A percentile compares a stretch with the other conserved stretches of the same genome.
These are phyloP conservation scores for Ibycter americanus DNA, from an alignment of 2,797 vertebrate genomes.

Conservation along the genomic window DNA sequence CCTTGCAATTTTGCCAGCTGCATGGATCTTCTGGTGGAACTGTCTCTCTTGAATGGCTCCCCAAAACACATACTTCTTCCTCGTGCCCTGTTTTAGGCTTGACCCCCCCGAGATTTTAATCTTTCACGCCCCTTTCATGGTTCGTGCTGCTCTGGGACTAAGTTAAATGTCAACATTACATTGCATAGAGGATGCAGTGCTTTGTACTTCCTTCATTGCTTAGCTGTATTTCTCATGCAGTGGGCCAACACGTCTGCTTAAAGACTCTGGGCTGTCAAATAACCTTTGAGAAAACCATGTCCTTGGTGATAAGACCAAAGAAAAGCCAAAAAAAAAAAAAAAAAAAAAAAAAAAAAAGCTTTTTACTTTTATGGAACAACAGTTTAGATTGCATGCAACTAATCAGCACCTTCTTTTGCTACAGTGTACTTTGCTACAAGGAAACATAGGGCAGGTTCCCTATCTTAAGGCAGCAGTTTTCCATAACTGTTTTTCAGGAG, in stretches of 20 bases:
- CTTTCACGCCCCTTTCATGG: background rate
- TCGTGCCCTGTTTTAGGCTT: background rate
- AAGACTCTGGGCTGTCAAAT: background rate
- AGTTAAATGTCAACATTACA: background rate
- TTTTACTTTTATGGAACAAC: background rate
- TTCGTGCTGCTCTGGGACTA: background rate
- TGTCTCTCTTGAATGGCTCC: background rate
- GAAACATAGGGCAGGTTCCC: background rate
- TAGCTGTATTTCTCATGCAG: background rate
- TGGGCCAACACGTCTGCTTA: background rate
- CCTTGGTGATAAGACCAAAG: conserved; percentile 32
- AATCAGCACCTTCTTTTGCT: background rate
- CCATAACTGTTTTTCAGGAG: background rate
- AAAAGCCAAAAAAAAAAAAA: background rate
- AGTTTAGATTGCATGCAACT: background rate
- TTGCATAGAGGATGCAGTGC: background rate
- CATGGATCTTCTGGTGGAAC: background rate
- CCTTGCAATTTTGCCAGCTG: background rate
- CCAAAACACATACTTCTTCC: background rate
- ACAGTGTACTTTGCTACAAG: background rate
- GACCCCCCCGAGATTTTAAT: background rate
- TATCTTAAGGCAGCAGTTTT: background rate
- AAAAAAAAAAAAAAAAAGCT: background rate
- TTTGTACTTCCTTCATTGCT: background rate
- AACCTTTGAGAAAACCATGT: background rate